These are phyloP conservation scores for Antheraea pernyi DNA, from an alignment of 1,140 invertebrate genomes.

Conservation along the genomic window DNA sequence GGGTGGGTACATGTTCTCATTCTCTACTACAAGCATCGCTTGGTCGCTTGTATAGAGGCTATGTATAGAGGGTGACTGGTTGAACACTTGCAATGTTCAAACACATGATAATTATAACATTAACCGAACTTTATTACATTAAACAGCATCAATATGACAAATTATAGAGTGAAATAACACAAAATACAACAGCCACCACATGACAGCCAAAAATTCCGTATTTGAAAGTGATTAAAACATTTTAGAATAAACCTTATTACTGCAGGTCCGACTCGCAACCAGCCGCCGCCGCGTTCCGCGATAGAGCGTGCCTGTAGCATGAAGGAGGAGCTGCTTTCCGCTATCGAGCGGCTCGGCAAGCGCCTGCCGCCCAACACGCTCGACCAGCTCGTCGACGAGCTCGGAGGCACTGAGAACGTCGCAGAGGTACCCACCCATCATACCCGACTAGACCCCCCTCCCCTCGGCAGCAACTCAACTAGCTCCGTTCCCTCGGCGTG, in stretches of 20 bases:
- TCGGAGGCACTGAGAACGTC: conserved; percentile 98
- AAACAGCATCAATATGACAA: too few relatives aligned
- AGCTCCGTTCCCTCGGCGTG: too few relatives aligned
- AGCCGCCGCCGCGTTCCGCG: conserved; percentile 86
- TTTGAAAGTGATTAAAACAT: background rate
- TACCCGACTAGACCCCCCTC: too few relatives aligned
- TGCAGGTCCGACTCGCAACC: conserved; percentile 43
- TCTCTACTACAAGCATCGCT: background rate
- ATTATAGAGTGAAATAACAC: too few relatives aligned
- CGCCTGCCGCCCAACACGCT: conserved; percentile 97
- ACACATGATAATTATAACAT: too few relatives aligned
- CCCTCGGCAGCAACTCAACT: too few relatives aligned
- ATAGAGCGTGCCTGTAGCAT: conserved; percentile 93
- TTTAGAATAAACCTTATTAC: too few relatives aligned
- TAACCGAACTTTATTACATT: background rate
- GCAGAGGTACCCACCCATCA: conserved; percentile 86
- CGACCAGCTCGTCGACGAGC: conserved; percentile 98
- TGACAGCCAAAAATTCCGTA: too few relatives aligned
- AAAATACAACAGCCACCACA: too few relatives aligned
- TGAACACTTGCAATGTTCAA: too few relatives aligned
- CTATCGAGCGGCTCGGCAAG: conserved; percentile 93
- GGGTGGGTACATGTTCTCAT: conserved; percentile 31
- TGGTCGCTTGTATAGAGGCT: too few relatives aligned
- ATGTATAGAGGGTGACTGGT: too few relatives aligned
- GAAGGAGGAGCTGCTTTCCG: conserved; percentile 93